phyloP scores from a whole-genome alignment of 1,140 invertebrate genomes.

The Doryteuthis pealeii region DNA sequence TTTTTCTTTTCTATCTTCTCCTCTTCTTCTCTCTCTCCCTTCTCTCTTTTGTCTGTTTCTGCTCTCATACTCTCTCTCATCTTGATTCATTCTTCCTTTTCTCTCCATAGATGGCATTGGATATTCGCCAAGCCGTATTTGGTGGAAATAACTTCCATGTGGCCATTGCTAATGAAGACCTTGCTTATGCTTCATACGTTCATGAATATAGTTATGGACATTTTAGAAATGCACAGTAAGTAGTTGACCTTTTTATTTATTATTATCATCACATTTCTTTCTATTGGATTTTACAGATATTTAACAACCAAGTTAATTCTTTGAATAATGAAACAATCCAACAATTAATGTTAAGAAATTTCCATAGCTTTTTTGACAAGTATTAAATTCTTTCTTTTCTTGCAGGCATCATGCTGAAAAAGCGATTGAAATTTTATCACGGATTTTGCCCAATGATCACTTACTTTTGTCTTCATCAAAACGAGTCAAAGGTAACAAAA shows the following conservation, averaged over 20 bases:
- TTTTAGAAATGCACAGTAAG: conserved; percentile 75
- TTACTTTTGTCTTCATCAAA: conserved; percentile 84
- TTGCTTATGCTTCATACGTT: conserved; percentile 89
- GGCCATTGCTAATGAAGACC: conserved; percentile 83
- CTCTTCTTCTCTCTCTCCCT: conserved; percentile 4
- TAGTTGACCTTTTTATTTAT: conserved; percentile 6
- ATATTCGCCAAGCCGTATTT: conserved; percentile 76
- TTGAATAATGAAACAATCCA: no score
- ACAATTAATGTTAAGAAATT: no score
- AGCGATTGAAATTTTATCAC: conserved; percentile 79
- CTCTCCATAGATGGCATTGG: conserved; percentile 70
- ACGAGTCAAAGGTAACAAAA: conserved; percentile 75
- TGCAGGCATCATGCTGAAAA: conserved; percentile 75
- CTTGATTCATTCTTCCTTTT: conserved; percentile 4
- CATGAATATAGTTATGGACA: conserved; percentile 85
- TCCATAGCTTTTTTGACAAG: no score
- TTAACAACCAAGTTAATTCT: no score
- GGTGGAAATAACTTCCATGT: conserved; percentile 82
- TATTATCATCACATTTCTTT: background rate
- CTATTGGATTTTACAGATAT: no score
- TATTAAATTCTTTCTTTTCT: background rate
- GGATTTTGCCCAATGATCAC: conserved; percentile 78
- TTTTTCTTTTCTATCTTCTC: background rate
- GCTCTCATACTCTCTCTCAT: no score
- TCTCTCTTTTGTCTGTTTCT: background rate